Evolutionary conservation across 2,797 vertebrate genomes (phyloP), one percentile per base, ranked within the genome.

Genomic region (Sebastes jordani): DNA sequence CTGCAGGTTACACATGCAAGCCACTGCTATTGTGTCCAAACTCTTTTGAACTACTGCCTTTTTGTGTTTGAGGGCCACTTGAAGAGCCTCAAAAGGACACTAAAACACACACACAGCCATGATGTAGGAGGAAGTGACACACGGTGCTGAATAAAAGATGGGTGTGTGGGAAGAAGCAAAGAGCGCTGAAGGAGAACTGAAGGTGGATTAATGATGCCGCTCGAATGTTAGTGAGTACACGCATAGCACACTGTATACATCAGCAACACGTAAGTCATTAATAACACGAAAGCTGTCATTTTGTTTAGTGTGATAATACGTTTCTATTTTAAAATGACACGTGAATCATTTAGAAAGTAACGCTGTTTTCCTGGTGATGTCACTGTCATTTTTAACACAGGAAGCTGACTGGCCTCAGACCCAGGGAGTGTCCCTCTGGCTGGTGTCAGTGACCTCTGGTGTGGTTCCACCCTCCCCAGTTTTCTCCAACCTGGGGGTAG

Each of bases 51-150:
- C 83, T 81, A 25, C 55, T 42, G 75, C 77, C 58, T 76, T 87
- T 91, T 89, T 88, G 83, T 86, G 84, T 72, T 74, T 18, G 38
- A 90, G 80, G 86, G 90, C 80, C 88, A 86, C 91, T 92, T 86
- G 71, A 90, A 86, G 78, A 83, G 74, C 79, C 81, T 92, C 81
- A 93, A 87, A 93, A 93, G 87, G 88, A 90, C 52, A 77, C 64
- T 58, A 52, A 20, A 64, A 63, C 27, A 65, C 60, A 60, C 6
- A 80, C 49, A 65, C 38, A 3, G 42, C 42, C 7, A 30, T 25
- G 68, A 85, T 78, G 82, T 67, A 71, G 84, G 75, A 64, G 73
- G 83, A 76, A 69, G 75, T 66, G 64, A 59, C 71, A 80, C 62
- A 66, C 20, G 1, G 23, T 30, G 54, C 61, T 85, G 88, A 86